A percentile compares a stretch with the other conserved stretches of the same genome.
Conservation (phyloP, 2,113 vertebrate genomes). For the Azemiops feae region DNA sequence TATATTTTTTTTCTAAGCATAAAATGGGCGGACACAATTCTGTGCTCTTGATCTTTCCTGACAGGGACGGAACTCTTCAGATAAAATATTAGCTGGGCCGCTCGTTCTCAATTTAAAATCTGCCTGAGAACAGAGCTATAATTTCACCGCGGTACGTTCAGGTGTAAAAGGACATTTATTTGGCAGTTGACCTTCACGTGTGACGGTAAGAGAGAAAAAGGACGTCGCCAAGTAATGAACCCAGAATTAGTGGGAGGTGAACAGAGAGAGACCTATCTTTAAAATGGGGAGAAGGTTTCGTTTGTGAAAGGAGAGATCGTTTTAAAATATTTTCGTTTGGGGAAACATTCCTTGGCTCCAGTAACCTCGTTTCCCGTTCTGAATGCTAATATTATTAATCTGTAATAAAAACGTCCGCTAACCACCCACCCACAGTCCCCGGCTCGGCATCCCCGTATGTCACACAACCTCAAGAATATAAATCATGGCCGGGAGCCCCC, state of each 20-base stretch:
- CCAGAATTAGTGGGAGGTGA: neutral
- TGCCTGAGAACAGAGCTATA: neutral
- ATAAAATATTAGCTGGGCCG: neutral
- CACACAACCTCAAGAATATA: conserved; percentile 79
- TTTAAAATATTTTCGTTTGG: conserved; percentile 66
- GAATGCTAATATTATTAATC: conserved; percentile 75
- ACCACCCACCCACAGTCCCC: conserved; percentile 28
- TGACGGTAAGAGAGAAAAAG: neutral
- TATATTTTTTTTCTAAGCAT: neutral
- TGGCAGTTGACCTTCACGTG: neutral
- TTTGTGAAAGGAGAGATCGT: conserved; percentile 37
- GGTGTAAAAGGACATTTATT: neutral
- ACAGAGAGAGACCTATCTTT: conserved; percentile 40
- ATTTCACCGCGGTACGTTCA: neutral
- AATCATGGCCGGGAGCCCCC: conserved; percentile 75
- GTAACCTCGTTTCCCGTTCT: conserved; percentile 60
- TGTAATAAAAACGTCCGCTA: conserved; percentile 76
- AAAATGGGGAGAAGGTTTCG: conserved; percentile 5
- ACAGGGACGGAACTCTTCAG: neutral
- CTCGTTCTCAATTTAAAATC: neutral
- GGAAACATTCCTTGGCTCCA: conserved; percentile 59
- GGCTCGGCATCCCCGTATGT: conserved; percentile 65
- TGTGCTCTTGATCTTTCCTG: neutral
- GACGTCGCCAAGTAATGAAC: conserved; percentile 22
- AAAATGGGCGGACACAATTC: neutral